Evolutionary conservation across 1,140 invertebrate genomes (phyloP).

Genomic region (Cepaea nemoralis): DNA sequence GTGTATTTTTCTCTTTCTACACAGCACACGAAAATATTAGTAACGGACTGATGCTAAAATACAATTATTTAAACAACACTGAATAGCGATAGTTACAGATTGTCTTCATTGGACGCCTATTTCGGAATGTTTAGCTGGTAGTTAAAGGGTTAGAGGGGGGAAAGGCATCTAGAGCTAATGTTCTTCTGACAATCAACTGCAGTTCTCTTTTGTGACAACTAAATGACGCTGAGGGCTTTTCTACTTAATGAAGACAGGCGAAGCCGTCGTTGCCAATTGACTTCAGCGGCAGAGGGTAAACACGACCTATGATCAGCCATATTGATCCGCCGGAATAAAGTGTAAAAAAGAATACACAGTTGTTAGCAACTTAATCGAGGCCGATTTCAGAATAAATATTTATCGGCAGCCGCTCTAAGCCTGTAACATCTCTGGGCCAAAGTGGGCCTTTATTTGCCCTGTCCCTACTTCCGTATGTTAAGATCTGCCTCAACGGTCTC

Average conservation of each 20-base stretch:
- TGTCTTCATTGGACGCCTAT: not conserved
- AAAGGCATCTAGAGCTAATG: not conserved
- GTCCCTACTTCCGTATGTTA: constrained; percentile 3
- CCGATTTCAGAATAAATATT: constrained; percentile 41
- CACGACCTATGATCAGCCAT: constrained; percentile 15
- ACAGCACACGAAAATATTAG: too few relatives aligned
- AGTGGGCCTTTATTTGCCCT: constrained; percentile 37
- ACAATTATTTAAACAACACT: not conserved
- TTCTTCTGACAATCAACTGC: constrained; percentile 22
- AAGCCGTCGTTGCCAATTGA: constrained; percentile 9
- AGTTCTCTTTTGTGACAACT: constrained; percentile 31
- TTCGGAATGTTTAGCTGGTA: not conserved
- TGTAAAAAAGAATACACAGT: constrained; percentile 6
- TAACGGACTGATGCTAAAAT: too few relatives aligned
- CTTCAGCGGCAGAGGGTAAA: constrained; percentile 13
- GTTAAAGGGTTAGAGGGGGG: not conserved
- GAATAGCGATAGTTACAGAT: too few relatives aligned
- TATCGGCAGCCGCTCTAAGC: constrained; percentile 20
- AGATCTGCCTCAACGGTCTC: constrained; percentile 18
- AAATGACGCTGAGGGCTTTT: constrained; percentile 21
- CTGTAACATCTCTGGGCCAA: constrained; percentile 33
- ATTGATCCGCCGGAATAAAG: constrained; percentile 12
- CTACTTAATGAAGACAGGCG: constrained; percentile 27
- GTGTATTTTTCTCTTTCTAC: too few relatives aligned
- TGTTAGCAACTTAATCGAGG: constrained; percentile 36